Conservation (phyloP, 2,888 invertebrate genomes). For the Drosophila melanosoma region DNA sequence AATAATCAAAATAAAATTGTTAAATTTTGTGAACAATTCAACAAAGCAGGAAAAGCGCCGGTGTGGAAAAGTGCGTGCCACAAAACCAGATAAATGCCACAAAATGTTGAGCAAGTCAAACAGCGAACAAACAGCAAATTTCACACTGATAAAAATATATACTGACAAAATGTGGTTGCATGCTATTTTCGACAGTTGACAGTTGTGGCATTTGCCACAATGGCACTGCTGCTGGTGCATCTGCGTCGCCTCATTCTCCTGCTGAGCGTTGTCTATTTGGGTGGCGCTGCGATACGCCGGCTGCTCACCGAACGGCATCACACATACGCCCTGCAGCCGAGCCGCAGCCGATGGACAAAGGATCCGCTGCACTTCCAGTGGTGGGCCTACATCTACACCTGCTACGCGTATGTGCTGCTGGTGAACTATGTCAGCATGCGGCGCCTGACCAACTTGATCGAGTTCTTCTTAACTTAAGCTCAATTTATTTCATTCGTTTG, state of each 20-base stretch:
- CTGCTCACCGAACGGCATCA: slow-evolving; percentile 80
- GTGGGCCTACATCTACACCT: slow-evolving; percentile 84
- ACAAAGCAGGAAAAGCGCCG: slow-evolving; percentile 13
- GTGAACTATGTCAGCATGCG: slow-evolving; percentile 81
- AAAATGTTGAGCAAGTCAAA: slow-evolving; percentile 17
- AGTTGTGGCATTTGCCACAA: slow-evolving; percentile 33
- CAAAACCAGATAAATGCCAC: slow-evolving; percentile 1
- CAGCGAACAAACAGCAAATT: not conserved
- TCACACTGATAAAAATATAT: not conserved
- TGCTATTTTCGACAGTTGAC: slow-evolving; percentile 22
- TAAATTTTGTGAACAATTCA: slow-evolving; percentile 16
- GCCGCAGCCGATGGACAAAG: slow-evolving; percentile 57
- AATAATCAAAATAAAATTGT: slow-evolving; percentile 39
- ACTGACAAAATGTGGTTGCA: not conserved
- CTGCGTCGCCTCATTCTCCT: slow-evolving; percentile 83
- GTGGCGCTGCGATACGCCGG: slow-evolving; percentile 81
- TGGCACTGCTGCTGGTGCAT: slow-evolving; percentile 83
- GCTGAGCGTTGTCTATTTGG: slow-evolving; percentile 83
- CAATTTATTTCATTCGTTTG: not conserved
- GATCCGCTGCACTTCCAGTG: slow-evolving; percentile 83
- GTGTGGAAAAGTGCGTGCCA: slow-evolving; percentile 35
- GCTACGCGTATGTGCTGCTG: slow-evolving; percentile 80
- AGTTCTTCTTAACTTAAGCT: slow-evolving; percentile 73
- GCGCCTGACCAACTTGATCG: slow-evolving; percentile 78
- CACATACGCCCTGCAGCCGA: slow-evolving; percentile 72